These are phyloP conservation scores for Halesus radiatus DNA, from an alignment of 1,140 invertebrate genomes.

Conservation along the genomic window DNA sequence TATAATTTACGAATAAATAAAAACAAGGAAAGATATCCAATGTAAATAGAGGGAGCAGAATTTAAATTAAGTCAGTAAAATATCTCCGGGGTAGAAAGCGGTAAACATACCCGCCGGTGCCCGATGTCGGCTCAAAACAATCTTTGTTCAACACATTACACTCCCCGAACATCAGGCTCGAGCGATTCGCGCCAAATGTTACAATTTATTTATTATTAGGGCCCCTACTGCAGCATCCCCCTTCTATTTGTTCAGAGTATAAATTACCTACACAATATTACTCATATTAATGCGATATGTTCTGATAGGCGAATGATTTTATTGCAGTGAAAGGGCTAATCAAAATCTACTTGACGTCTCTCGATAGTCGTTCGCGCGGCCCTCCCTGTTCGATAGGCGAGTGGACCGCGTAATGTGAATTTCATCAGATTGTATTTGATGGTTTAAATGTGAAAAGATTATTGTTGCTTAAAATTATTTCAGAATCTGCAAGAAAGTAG, in stretches of 20 bases:
- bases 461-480: too few species aligned
- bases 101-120: background rate
- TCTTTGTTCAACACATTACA: constrained; percentile 37
- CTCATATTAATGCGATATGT: constrained; percentile 39
- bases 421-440: too few species aligned
- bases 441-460: too few species aligned
- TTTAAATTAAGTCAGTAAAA: constrained; percentile 41
- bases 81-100: constrained; percentile 31
- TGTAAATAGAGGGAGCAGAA: background rate
- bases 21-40: too few species aligned
- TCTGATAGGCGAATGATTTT: constrained; percentile 34
- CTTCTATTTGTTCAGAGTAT: constrained; percentile 26
- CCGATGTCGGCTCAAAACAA: constrained; percentile 16
- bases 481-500: too few species aligned
- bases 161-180: background rate
- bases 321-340: constrained; percentile 17
- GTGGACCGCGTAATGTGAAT: too few species aligned
- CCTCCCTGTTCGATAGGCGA: background rate
- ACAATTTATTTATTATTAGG: constrained; percentile 42
- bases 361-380: background rate
- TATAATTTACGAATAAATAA: too few species aligned
- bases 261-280: constrained; percentile 39
- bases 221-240: constrained; percentile 13
- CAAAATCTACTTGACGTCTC: background rate
- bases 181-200: constrained; percentile 31